Percentiles rank a stretch among this genome's conserved stretches.
phyloP scores from a whole-genome alignment of 53 echinoderm and acorn worm genomes.

The Holothuria leucospilota region DNA sequence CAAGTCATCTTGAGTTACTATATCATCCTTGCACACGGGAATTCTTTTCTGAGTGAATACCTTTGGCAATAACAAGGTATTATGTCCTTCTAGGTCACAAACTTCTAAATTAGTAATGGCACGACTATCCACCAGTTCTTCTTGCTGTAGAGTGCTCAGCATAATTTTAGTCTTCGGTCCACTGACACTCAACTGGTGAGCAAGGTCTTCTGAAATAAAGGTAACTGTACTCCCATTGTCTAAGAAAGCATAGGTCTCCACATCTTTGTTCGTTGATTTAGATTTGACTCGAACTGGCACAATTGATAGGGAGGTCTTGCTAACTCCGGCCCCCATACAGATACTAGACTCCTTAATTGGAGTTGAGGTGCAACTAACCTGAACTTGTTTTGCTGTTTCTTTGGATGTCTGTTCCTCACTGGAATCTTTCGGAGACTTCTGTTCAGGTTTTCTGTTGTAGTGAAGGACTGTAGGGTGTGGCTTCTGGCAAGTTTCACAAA shows the following conservation, averaged over 20 bases:
- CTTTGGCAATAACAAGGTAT: constrained; percentile 45
- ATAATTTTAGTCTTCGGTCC: constrained; percentile 20
- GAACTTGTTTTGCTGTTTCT: not conserved
- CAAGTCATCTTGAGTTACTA: too few relatives aligned
- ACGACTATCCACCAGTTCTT: not conserved
- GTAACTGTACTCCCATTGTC: constrained; percentile 64
- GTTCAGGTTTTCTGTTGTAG: too few relatives aligned
- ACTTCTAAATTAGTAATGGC: constrained; percentile 42
- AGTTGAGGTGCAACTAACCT: not conserved
- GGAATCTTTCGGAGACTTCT: constrained; percentile 56
- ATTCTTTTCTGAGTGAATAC: constrained; percentile 28
- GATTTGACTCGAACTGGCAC: constrained; percentile 44
- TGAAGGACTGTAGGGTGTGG: too few relatives aligned
- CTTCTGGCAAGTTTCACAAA: too few relatives aligned
- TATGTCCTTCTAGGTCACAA: constrained; percentile 47
- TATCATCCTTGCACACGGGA: constrained; percentile 37
- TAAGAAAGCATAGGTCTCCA: constrained; percentile 69
- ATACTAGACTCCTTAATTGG: not conserved
- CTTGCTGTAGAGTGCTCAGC: constrained; percentile 1
- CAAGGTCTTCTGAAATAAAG: constrained; percentile 3
- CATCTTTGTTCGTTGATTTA: constrained; percentile 6
- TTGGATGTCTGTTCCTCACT: not conserved
- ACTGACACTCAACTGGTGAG: too few relatives aligned
- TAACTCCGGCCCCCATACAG: constrained; percentile 22
- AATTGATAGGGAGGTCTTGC: constrained; percentile 16